phyloP scores from a whole-genome alignment of 2,888 invertebrate genomes.

The Drosophila subquinaria region DNA sequence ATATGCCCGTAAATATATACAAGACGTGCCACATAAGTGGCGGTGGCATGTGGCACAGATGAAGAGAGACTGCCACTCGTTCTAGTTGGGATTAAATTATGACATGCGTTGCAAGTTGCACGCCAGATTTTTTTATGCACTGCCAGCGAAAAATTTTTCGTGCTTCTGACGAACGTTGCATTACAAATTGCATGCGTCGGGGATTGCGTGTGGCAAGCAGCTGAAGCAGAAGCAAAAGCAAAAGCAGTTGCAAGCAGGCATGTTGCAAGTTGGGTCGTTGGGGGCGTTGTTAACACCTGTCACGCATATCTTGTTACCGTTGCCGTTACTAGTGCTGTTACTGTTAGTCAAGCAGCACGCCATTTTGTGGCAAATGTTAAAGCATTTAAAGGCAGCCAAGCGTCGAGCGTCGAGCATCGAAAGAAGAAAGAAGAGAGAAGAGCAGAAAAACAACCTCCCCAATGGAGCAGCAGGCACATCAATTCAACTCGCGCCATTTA shows the following conservation, averaged over 20 bases:
- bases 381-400: conserved; percentile 49
- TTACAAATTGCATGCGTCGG: conserved; percentile 45
- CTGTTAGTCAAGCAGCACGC: conserved; percentile 26
- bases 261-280: conserved; percentile 11
- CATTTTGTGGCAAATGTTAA: conserved; percentile 60
- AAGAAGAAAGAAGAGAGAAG: not conserved
- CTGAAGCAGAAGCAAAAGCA: not conserved
- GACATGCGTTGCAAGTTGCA: conserved; percentile 47
- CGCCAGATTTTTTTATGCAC: conserved; percentile 47
- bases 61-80: conserved; percentile 21
- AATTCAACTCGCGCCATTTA: conserved; percentile 77
- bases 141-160: conserved; percentile 20
- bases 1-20: conserved; percentile 2
- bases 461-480: conserved; percentile 59
- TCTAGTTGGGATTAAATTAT: conserved; percentile 33
- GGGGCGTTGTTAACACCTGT: conserved; percentile 61
- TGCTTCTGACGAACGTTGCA: conserved; percentile 32
- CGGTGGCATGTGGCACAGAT: conserved; percentile 1
- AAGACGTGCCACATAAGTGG: conserved; percentile 25
- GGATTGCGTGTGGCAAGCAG: conserved; percentile 28
- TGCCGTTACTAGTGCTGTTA: conserved; percentile 1
- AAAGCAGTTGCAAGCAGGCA: conserved; percentile 12
- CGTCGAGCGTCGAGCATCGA: not conserved
- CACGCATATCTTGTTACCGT: conserved; percentile 65
- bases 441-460: conserved; percentile 1